These are phyloP conservation scores for Marmota flaviventris DNA, from an alignment of 2,113 vertebrate species.

Conservation along the genomic window DNA sequence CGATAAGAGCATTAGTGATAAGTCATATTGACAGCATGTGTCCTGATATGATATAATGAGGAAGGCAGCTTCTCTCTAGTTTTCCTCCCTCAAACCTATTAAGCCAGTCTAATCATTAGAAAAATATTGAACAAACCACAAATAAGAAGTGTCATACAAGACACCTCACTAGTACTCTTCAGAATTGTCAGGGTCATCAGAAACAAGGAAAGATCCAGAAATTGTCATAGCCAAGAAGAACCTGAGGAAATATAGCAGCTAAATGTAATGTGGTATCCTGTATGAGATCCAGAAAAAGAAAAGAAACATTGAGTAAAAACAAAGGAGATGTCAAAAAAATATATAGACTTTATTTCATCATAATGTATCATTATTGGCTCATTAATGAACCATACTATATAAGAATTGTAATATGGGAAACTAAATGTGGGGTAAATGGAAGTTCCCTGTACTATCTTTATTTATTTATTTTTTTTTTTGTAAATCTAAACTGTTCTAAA, in stretches of 20 bases:
- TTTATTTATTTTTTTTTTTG: neutral
- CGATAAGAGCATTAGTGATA: neutral
- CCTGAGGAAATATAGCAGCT: neutral
- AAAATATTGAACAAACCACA: neutral
- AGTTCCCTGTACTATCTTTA: neutral
- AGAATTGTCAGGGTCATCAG: neutral
- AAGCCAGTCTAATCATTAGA: neutral
- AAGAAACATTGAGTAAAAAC: neutral
- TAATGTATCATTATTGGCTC: neutral
- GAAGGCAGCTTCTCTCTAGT: neutral
- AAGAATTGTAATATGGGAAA: neutral
- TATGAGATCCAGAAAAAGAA: neutral
- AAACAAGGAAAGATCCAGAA: neutral
- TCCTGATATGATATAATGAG: neutral
- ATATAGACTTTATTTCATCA: neutral
- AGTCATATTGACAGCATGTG: neutral
- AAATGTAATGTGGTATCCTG: neutral
- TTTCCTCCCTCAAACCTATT: neutral
- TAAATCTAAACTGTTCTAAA: neutral
- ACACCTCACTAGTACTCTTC: neutral
- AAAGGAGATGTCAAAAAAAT: neutral
- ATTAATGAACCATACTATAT: neutral
- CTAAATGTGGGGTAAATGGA: neutral
- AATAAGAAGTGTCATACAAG: neutral
- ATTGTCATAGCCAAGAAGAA: neutral